phyloP scores from a whole-genome alignment of 2,888 invertebrate genomes.

The Lapara coniferarum region DNA sequence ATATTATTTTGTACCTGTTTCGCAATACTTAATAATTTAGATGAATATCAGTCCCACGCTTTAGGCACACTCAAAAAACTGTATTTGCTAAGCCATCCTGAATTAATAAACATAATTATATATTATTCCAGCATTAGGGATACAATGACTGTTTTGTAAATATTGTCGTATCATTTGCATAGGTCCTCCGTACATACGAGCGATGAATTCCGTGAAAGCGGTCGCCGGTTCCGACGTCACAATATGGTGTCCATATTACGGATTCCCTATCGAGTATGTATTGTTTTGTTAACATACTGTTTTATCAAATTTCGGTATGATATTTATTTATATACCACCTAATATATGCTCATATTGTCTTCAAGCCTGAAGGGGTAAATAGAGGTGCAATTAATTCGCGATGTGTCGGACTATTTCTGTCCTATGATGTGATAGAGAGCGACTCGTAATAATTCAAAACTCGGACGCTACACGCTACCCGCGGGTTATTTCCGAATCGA shows the following conservation, averaged over 20 bases:
- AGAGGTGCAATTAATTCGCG: no score
- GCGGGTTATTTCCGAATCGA: no score
- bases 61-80: slow-evolving; percentile 4
- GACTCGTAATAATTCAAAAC: no score
- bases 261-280: slow-evolving; percentile 88
- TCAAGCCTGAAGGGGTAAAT: no score
- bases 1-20: slow-evolving; percentile 1
- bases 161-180: slow-evolving; percentile 45
- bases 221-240: slow-evolving; percentile 90
- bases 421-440: no score
- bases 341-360: not conserved
- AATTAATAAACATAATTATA: slow-evolving; percentile 43
- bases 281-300: slow-evolving; percentile 10
- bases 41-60: not conserved
- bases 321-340: not conserved
- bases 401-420: no score
- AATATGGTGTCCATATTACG: slow-evolving; percentile 93
- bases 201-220: slow-evolving; percentile 89
- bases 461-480: no score
- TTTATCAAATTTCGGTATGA: not conserved
- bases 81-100: slow-evolving; percentile 41
- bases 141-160: slow-evolving; percentile 37
- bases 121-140: slow-evolving; percentile 37
- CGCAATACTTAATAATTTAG: slow-evolving; percentile 4
- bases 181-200: slow-evolving; percentile 90